These are phyloP conservation scores for Ranitomeya imitator DNA, from an alignment of 2,113 vertebrate species.

Conservation along the genomic window DNA sequence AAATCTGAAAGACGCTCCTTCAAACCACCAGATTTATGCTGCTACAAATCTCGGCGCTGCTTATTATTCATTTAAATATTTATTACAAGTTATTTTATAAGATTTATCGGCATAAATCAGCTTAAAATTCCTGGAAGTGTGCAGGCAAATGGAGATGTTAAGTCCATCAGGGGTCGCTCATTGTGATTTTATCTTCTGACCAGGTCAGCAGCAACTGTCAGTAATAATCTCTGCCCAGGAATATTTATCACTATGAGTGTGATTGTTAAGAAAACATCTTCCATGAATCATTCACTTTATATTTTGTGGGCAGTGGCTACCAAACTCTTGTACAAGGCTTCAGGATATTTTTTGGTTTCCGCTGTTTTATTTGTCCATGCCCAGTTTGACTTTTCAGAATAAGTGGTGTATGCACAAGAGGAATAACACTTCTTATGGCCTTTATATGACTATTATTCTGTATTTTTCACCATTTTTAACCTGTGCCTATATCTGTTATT, in stretches of 20 bases:
- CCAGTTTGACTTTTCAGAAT: no score
- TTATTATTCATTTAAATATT: slow-evolving; percentile 57
- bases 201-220: neutral
- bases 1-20: slow-evolving; percentile 29
- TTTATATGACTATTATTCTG: no score
- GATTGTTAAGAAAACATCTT: neutral
- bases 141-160: neutral
- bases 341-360: neutral
- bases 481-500: no score
- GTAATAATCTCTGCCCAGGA: neutral
- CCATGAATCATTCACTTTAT: neutral
- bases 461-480: no score
- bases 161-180: neutral
- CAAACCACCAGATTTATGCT: slow-evolving; percentile 48
- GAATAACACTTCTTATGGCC: no score
- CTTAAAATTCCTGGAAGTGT: neutral
- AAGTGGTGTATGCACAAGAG: no score
- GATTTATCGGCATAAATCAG: slow-evolving; percentile 43
- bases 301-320: neutral
- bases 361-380: neutral
- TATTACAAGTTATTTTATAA: slow-evolving; percentile 54
- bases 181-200: neutral
- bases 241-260: neutral
- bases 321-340: neutral
- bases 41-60: slow-evolving; percentile 39